phyloP scores from a whole-genome alignment of 1,140 invertebrate genomes.

The Archivesica marissinica region DNA sequence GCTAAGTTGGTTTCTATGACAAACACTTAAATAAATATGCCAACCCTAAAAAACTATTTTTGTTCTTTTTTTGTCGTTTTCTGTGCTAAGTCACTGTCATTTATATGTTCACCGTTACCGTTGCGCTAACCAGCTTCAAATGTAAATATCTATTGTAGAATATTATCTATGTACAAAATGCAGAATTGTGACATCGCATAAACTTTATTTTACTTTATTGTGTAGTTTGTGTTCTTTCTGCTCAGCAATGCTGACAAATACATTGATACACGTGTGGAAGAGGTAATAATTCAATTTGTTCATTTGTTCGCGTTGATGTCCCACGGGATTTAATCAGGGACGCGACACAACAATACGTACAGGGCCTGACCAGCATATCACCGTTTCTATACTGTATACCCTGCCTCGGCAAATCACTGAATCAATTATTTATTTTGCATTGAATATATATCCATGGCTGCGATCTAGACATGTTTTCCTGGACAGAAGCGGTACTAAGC shows the following conservation, averaged over 20 bases:
- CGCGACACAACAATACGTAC: background rate
- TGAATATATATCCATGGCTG: too few relatives aligned
- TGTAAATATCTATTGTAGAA: background rate
- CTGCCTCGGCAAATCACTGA: too few relatives aligned
- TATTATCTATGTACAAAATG: slow-evolving; percentile 7
- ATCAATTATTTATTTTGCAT: too few relatives aligned
- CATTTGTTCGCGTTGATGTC: background rate
- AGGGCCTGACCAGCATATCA: background rate
- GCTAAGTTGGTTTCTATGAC: slow-evolving; percentile 25
- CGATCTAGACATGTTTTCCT: too few relatives aligned
- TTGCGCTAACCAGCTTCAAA: background rate
- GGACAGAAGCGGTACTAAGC: too few relatives aligned
- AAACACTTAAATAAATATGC: slow-evolving; percentile 9
- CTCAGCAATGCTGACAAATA: background rate
- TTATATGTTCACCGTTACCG: background rate
- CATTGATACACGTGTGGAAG: background rate
- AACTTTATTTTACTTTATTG: slow-evolving; percentile 7
- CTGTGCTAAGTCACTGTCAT: background rate
- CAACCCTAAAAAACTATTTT: background rate
- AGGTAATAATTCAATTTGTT: background rate
- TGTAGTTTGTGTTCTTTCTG: slow-evolving; percentile 5
- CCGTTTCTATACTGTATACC: too few relatives aligned
- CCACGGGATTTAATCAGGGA: slow-evolving; percentile 5
- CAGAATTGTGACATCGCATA: background rate
- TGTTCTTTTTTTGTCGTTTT: background rate